Evolutionary conservation across 2,888 invertebrate genomes (phyloP).

Genomic region (Cephus pulcher): DNA sequence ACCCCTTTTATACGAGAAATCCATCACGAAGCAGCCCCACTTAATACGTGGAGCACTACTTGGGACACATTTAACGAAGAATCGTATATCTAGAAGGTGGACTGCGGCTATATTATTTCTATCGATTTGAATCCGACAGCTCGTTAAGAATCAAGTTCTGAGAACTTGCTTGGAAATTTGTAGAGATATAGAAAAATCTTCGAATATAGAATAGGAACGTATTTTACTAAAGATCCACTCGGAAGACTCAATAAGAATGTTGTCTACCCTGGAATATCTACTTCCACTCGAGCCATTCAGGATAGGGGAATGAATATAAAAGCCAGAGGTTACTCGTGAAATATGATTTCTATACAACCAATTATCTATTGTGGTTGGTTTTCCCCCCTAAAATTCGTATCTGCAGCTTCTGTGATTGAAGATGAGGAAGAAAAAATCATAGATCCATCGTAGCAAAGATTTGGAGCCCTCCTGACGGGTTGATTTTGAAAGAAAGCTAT

Average conservation of each 20-base stretch:
- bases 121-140: not conserved
- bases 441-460: not conserved
- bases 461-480: not conserved
- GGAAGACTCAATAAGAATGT: not conserved
- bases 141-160: not conserved
- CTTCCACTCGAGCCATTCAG: not conserved
- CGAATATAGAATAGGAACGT: not conserved
- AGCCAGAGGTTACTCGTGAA: not conserved
- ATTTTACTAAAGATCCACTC: not conserved
- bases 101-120: not conserved
- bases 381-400: conserved; percentile 9
- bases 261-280: not conserved
- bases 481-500: not conserved
- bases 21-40: not conserved
- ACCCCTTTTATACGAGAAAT: not conserved
- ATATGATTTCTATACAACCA: conserved; percentile 21
- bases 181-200: not conserved
- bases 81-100: not conserved
- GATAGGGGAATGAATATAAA: not conserved
- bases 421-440: not conserved
- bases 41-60: not conserved
- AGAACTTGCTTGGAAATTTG: not conserved
- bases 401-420: not conserved
- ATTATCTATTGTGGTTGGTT: conserved; percentile 17
- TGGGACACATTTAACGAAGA: not conserved